Base-by-base conservation (phyloP, 1,140 invertebrate species). In the Trinorchestia longiramus region DNA sequence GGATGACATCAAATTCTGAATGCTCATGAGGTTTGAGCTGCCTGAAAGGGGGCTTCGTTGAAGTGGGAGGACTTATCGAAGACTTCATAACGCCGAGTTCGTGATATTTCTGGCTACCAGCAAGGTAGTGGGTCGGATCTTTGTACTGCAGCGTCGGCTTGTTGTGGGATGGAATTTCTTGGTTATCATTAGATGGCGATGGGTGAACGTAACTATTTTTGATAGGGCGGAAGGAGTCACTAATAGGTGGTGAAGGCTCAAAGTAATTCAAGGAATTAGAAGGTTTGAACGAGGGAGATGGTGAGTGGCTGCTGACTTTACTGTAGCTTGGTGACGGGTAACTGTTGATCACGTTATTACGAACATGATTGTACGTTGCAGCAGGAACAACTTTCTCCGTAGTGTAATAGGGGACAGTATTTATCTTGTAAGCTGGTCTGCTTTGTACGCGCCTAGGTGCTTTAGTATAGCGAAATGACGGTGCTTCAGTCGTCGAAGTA, bases 91-190 rank as follows among this genome's bases (percentile, higher is more conserved):
- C 43, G 92, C 44, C 41, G 43, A 0, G 92, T 40, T 94, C 92
- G 44, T 94, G 92, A 45, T 94, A 94, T 47, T 94, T 94, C 43
- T 94, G 92, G 92, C 92, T 94, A 36, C 92, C 92, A 40, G 43
- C 41, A 15, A 94, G 92, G 44, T 47, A 94, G 41, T 94, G 92
- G 15, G 92, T 94, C 28, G 92, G 92, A 44, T 94, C 92, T 45
- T 94, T 42, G 92, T 94, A 94, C 43, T 94, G 92, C n/a, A 94
- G 3, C 19, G 92, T 94, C 11, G 92, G 92, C 44, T 47, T 94
- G 40, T 94, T 44, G 6, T 94, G 92, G 43, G 40, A 45, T 43
- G 44, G 40, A 47, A 47, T n/a, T 17, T 43, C 41, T 6, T 90
- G 6, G 88, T 90, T 42, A 77, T 3, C 11, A 36, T 42, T 41